Percentiles rank a stretch among this genome's conserved stretches.
phyloP scores from a whole-genome alignment of 1,140 invertebrate genomes.

The Zaprionus taronus region DNA sequence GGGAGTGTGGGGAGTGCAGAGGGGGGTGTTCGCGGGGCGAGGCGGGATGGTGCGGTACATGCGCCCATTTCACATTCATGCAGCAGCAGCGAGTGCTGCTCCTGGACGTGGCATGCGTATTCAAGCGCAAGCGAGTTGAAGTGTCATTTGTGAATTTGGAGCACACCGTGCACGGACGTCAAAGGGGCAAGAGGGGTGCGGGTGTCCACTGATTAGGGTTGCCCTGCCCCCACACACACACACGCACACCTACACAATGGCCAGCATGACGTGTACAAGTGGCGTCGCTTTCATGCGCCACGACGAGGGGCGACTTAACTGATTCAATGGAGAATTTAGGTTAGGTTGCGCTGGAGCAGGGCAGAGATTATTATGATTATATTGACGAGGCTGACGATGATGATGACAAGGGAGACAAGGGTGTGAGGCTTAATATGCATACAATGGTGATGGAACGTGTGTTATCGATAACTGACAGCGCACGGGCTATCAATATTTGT shows the following conservation, averaged over 20 bases:
- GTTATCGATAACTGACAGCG: background rate
- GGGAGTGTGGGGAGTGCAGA: conserved; percentile 11
- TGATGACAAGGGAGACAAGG: background rate
- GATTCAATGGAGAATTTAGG: conserved; percentile 66
- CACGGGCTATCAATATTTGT: background rate
- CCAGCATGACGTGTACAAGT: conserved; percentile 77
- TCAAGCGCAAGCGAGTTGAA: conserved; percentile 77
- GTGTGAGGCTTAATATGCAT: too few relatives aligned
- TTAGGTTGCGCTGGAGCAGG: conserved; percentile 48
- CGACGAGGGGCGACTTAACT: conserved; percentile 4
- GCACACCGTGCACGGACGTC: conserved; percentile 31
- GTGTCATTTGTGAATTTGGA: conserved; percentile 77
- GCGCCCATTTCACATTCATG: conserved; percentile 64
- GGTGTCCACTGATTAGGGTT: conserved; percentile 77
- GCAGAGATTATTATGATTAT: conserved; percentile 22
- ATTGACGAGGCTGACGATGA: conserved; percentile 20
- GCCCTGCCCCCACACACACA: conserved; percentile 9
- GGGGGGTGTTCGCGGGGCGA: background rate
- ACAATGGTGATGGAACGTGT: background rate
- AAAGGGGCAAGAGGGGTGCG: conserved; percentile 9
- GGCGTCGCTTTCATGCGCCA: conserved; percentile 32
- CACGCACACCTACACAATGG: conserved; percentile 54
- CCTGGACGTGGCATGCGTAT: conserved; percentile 77
- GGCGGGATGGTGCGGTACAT: background rate
- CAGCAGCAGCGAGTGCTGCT: conserved; percentile 37